Base-by-base conservation (phyloP, 2,888 invertebrate species). In the Polyploca ridens region DNA sequence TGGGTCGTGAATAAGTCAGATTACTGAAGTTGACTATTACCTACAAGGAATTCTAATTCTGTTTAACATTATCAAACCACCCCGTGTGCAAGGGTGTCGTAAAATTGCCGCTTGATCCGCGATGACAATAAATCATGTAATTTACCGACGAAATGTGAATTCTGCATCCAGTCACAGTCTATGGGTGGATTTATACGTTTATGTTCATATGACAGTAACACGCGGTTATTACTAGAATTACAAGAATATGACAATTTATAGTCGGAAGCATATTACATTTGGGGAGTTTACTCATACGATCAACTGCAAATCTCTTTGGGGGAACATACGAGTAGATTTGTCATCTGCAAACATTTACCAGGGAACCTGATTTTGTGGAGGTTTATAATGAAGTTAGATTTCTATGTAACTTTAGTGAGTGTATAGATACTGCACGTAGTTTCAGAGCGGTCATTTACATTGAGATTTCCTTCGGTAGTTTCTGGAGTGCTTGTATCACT, bases 81-180 rank as follows among this genome's bases (percentile, higher is more conserved):
- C 75, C 76, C 71, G 79, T 81, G 78, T 58, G 65, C 33, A 59
- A 38, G 59, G 57, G 35, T 69, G 62, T 62, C 63, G 59, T 64
- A 61, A 74, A 75, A 79, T 82, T 80, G 73, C 76, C 68, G 79
- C 78, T 74, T 83, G 84, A 90, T 90, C 86, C 83, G 75, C 79
- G 81, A 88, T 88, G 88, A 91, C 88, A 92, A 93, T 93, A 93
- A 93, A 93, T 93, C 93, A 92, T 89, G 81, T 91, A 91, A 93
- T 93, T 92, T 91, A 86, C 90, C 88, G 89, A 85, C 86, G 85
- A 85, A 87, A 86, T 79, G 83, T 84, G 86, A 79, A 85, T 85
- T 87, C 85, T 81, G 82, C 75, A 75, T 80, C 78, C 78, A 74
- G 79, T 70, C 76, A 74, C 73, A 78, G 76, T 74, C 80, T 80